Evolutionary conservation across 92 coral and sea anemone species (phyloP).

Genomic region (Palythoa grandiflora): DNA sequence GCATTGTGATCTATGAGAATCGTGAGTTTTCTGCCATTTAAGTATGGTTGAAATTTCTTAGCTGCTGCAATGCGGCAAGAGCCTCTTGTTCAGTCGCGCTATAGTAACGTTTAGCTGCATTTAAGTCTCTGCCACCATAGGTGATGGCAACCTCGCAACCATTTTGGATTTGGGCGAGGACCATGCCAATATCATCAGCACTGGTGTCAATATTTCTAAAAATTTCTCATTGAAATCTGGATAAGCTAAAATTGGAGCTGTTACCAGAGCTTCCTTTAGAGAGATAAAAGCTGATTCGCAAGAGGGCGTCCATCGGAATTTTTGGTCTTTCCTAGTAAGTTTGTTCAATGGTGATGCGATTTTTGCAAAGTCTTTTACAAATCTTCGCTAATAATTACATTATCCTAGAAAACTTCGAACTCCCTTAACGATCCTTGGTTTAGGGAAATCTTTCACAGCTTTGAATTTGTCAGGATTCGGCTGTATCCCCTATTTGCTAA

Average conservation of each 20-base stretch:
- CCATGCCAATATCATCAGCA: slow-evolving; percentile 50
- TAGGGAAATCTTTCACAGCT: slow-evolving; percentile 64
- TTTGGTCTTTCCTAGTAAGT: slow-evolving; percentile 22
- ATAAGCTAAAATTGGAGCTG: slow-evolving; percentile 37
- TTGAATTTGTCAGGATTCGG: slow-evolving; percentile 61
- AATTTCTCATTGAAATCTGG: slow-evolving; percentile 32
- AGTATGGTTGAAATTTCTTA: slow-evolving; percentile 45
- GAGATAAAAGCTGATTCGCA: slow-evolving; percentile 19
- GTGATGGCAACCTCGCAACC: slow-evolving; percentile 61
- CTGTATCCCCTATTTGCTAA: slow-evolving; percentile 48
- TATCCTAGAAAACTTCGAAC: slow-evolving; percentile 39
- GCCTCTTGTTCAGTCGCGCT: slow-evolving; percentile 71
- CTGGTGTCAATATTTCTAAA: slow-evolving; percentile 43
- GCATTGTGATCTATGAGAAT: slow-evolving; percentile 57
- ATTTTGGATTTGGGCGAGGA: slow-evolving; percentile 59
- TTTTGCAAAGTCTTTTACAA: slow-evolving; percentile 31
- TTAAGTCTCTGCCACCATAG: slow-evolving; percentile 62
- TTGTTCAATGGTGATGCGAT: slow-evolving; percentile 25
- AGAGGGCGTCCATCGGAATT: slow-evolving; percentile 5
- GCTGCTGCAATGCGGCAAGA: slow-evolving; percentile 48
- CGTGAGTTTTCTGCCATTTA: slow-evolving; percentile 47
- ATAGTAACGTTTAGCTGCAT: slow-evolving; percentile 57
- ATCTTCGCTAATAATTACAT: slow-evolving; percentile 40
- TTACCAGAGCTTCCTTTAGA: background rate
- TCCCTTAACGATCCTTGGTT: slow-evolving; percentile 27